Base-by-base conservation (phyloP, 2,113 vertebrate species). In the Chrysochloris asiatica region DNA sequence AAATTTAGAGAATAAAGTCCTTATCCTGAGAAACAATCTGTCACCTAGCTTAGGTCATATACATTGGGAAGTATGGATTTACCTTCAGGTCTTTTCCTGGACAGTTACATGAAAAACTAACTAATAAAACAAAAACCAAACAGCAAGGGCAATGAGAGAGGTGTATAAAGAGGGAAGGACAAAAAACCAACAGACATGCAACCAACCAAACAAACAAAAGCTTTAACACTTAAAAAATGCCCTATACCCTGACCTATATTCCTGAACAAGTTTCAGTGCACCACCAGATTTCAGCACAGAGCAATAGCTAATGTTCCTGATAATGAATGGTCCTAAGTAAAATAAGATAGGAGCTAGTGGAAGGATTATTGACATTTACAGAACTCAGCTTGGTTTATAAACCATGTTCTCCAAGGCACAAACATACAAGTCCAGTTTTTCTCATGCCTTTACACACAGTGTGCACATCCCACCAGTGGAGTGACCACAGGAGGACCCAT, bases 21-120 rank as follows among this genome's bases (percentile, higher is more conserved):
- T 92, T 28, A 4, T 71, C 67, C 43, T 63, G 52, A 63, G 59
- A 89, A 61, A 83, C 8, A 28, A 45, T 0, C 4, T 24, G 28
- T 43, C 47, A 54, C n/a, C 50, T 50, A 88, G 38, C 33, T 76
- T 45, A 47, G 77, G 14, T 1, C 14, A 71, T 19, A 0, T 12
- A 28, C 17, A 10, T 19, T 41, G 1, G 30, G 30, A 41, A 67
- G 8, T 9, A 12, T 0, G 1, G 14, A 0, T 0, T 4, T 1
- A 3, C 54, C 45, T 38, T n/a, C 33, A 19, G 3, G 5, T 2
- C 47, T 38, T 43, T 2, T 16, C 14, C 28, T 21, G 10, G n/a
- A 43, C 8, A 30, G 4, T 14, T 21, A 17, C 6, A 0, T 26
- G 12, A 21, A n/a, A 54, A 61, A 89, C 71, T 69, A 56, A 71